Percentiles rank a stretch among this genome's conserved stretches.
These are phyloP conservation scores for Coilia nasus DNA, from an alignment of 2,797 vertebrate species.

Conservation along the genomic window DNA sequence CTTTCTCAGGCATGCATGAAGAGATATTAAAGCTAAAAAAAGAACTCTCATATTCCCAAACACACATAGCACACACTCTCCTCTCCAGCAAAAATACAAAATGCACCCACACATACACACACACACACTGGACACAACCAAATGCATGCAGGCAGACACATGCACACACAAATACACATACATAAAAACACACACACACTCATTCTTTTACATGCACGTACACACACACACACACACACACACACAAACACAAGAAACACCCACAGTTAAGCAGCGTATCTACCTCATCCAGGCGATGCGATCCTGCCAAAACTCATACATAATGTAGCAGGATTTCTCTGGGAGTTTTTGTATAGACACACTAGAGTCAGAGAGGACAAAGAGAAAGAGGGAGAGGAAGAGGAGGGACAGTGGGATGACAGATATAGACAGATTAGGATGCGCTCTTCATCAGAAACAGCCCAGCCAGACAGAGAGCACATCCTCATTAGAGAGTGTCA, in stretches of 20 bases:
- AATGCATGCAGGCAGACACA: too few relatives aligned
- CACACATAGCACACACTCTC: too few relatives aligned
- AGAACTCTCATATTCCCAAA: background rate
- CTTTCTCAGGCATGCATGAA: background rate
- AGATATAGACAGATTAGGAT: background rate
- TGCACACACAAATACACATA: background rate
- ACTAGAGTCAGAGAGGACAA: constrained; percentile 67
- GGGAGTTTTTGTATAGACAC: constrained; percentile 88
- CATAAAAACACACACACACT: background rate
- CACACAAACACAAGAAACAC: constrained; percentile 46
- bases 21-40: background rate
- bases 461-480: background rate
- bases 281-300: constrained; percentile 84
- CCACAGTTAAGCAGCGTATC: background rate
- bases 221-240: constrained; percentile 28
- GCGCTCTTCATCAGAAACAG: background rate
- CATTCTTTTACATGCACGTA: background rate
- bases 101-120: background rate
- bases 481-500: background rate
- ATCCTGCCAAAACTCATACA: constrained; percentile 85
- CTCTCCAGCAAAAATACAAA: background rate
- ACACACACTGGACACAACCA: too few relatives aligned
- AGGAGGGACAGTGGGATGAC: constrained; percentile 32
- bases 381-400: constrained; percentile 18
- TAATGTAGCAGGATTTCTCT: constrained; percentile 80